Evolutionary conservation across 2,113 vertebrate species (phyloP).

Genomic region (Erythrolamprus reginae): DNA sequence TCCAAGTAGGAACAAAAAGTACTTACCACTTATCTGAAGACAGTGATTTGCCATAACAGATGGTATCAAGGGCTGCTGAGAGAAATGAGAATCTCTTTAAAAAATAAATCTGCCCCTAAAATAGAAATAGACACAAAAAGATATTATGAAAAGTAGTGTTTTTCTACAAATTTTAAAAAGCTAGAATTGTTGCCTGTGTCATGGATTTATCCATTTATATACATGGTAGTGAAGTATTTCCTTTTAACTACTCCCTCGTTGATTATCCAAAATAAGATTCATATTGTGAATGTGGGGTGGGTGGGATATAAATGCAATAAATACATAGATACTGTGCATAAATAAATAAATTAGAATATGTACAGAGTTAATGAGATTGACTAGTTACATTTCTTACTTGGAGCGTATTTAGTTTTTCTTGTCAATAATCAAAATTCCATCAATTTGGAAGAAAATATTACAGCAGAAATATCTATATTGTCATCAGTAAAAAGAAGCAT

Average conservation of each 20-base stretch:
- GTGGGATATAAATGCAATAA: background rate
- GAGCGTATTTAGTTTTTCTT: background rate
- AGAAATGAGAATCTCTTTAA: background rate
- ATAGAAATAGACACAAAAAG: background rate
- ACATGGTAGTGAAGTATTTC: background rate
- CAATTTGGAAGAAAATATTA: background rate
- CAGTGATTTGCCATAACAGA: background rate
- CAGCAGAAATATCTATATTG: background rate
- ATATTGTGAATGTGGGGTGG: background rate
- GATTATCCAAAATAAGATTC: background rate
- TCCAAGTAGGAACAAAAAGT: background rate
- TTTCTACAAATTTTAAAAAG: background rate
- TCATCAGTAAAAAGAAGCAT: background rate
- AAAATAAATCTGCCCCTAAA: background rate
- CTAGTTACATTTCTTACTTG: background rate
- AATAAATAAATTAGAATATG: too few relatives aligned
- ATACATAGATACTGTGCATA: too few relatives aligned
- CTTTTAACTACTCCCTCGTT: background rate
- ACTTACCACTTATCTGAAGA: background rate
- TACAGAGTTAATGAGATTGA: background rate
- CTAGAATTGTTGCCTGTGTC: background rate
- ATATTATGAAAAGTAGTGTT: background rate
- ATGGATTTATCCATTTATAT: background rate
- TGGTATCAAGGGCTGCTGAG: background rate
- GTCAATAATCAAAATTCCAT: background rate